A percentile compares a stretch with the other conserved stretches of the same genome.
phyloP scores from a whole-genome alignment of 35 echinoderm and acorn worm species.

The Ptychodera flava region DNA sequence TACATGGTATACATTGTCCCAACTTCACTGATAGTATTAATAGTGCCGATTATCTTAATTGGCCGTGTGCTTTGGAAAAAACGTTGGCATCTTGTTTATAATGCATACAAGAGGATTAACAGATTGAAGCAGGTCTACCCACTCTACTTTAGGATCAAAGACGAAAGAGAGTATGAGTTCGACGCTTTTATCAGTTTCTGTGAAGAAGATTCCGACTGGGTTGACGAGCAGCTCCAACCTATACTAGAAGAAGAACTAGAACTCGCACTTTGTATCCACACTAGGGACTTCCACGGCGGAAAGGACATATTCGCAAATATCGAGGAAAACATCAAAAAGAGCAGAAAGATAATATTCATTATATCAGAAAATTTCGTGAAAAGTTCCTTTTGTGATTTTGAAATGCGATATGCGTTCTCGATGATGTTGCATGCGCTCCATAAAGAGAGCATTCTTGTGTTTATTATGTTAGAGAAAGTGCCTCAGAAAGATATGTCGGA shows the following conservation, averaged over 20 bases:
- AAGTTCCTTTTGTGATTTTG: neutral
- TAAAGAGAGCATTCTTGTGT: neutral
- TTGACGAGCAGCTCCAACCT: neutral
- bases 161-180: neutral
- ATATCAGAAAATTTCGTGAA: neutral
- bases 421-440: neutral
- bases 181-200: neutral
- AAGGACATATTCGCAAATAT: neutral
- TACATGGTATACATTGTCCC: neutral
- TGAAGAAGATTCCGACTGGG: neutral
- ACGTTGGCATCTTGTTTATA: neutral
- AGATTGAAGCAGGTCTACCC: neutral
- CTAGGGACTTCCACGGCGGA: neutral
- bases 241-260: neutral
- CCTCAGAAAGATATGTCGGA: neutral
- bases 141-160: neutral
- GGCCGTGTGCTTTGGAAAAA: neutral
- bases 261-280: neutral
- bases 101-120: neutral
- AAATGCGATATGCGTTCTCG: neutral
- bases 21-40: neutral
- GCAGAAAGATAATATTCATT: neutral
- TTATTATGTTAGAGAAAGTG: neutral
- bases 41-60: neutral
- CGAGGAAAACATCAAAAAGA: neutral